Evolutionary conservation across 2,113 vertebrate genomes (phyloP).

Genomic region (Uria lomvia): DNA sequence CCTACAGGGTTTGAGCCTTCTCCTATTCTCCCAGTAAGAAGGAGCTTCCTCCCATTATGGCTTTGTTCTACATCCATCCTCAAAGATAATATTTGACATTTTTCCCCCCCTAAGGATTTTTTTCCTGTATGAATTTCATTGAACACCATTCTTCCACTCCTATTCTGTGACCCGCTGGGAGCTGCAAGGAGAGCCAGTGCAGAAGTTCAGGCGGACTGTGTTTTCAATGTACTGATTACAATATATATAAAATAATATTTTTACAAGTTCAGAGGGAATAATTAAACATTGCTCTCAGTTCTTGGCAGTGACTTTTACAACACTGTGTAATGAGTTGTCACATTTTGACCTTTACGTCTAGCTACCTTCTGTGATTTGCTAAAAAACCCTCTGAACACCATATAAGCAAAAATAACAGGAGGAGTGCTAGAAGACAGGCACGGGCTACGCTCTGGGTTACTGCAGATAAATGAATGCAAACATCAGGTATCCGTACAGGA

Average conservation of each 20-base stretch:
- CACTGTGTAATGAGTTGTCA: not conserved
- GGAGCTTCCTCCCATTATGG: not conserved
- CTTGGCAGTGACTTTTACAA: conserved; percentile 20
- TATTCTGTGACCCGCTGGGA: not conserved
- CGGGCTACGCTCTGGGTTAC: not conserved
- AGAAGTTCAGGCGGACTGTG: not conserved
- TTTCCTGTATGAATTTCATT: not conserved
- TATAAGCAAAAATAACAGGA: not conserved
- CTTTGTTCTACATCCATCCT: not conserved
- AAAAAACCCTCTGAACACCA: not conserved
- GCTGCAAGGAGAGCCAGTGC: not conserved
- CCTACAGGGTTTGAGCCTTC: not conserved
- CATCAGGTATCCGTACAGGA: not conserved
- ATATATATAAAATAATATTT: conserved; percentile 12
- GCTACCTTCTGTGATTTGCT: not conserved
- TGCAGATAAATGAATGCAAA: not conserved
- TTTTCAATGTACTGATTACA: not conserved
- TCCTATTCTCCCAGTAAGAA: not conserved
- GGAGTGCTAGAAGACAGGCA: not conserved
- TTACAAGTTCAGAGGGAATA: conserved; percentile 59
- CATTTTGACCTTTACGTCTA: conserved; percentile 25
- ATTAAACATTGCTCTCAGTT: conserved; percentile 13
- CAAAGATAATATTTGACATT: not conserved
- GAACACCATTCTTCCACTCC: not conserved
- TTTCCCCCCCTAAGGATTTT: not conserved